Evolutionary conservation across 2,888 invertebrate species (phyloP), one percentile per base, ranked within the genome.

Genomic region (Anagyrus pseudococci): DNA sequence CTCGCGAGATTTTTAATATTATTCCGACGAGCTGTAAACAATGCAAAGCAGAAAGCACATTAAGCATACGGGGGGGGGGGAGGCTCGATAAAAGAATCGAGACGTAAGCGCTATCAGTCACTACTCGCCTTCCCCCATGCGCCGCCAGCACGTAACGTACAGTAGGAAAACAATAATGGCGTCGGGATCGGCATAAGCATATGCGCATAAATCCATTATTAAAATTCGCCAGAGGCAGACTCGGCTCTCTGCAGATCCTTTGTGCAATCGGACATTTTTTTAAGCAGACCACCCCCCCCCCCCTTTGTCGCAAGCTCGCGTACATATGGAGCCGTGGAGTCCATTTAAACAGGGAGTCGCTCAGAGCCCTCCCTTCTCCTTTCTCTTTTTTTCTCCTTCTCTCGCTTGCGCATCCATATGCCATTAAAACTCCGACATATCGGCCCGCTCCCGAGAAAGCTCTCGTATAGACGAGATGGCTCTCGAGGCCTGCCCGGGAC

Each of bases 141-240:
- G n/a, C n/a, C n/a, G n/a, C n/a, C n/a, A n/a, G n/a, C n/a, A n/a
- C n/a, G n/a, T n/a, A n/a, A n/a, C n/a, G n/a, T n/a, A n/a, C n/a
- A n/a, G n/a, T 48, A 48, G 55, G 20, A 61, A 58, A 65, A 76
- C 76, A 77, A 79, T 79, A 76, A 80, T 75, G 74, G 70, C 71
- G 70, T 62, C 68, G 77, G 76, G 72, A 71, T 29, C 41, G 48
- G 23, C 26, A n/a, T 78, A 75, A 78, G 76, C 79, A 80, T 80
- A 80, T 80, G 79, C 76, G 79, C 80, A 80, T 80, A 80, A 79
- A 79, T 80, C 77, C 73, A 80, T 80, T 79, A 80, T 80, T 77
- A 76, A 78, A 76, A 80, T 80, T 73, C 67, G 64, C 66, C 67
- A 50, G 43, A 40, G 59, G 66, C 70, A 73, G 76, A 78, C 78